Conservation (phyloP, 2,113 vertebrate genomes). For the Antidorcas marsupialis region DNA sequence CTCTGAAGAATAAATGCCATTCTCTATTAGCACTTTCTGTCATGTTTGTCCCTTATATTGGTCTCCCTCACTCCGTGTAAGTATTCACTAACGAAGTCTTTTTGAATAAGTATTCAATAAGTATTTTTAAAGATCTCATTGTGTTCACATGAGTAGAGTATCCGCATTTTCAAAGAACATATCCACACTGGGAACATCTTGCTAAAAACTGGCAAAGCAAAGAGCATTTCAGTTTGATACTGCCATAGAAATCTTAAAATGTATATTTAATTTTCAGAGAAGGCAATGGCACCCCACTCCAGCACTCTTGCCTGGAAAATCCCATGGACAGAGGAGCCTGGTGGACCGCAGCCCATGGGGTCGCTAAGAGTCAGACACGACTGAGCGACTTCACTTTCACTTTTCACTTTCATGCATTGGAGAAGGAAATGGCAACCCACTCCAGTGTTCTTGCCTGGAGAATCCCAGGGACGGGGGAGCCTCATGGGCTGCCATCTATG, state of each 20-base stretch:
- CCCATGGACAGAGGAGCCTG: too few relatives aligned
- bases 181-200: neutral
- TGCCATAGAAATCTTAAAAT: neutral
- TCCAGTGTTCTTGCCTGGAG: too few relatives aligned
- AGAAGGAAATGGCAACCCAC: too few relatives aligned
- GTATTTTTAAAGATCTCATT: neutral
- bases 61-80: neutral
- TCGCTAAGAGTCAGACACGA: accelerated
- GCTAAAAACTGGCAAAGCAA: neutral
- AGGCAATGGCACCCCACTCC: too few relatives aligned
- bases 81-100: neutral
- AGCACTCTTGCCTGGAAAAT: too few relatives aligned
- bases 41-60: neutral
- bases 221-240: neutral
- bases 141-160: neutral
- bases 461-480: too few relatives aligned
- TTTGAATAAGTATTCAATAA: neutral
- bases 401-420: too few relatives aligned
- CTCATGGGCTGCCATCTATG: too few relatives aligned
- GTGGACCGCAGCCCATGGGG: too few relatives aligned
- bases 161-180: neutral
- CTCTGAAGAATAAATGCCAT: neutral
- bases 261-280: neutral
- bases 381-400: too few relatives aligned
- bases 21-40: too few relatives aligned